A percentile compares a stretch with the other conserved stretches of the same genome.
Conservation (phyloP, 2,113 vertebrate species). For the Rafetus swinhoei region DNA sequence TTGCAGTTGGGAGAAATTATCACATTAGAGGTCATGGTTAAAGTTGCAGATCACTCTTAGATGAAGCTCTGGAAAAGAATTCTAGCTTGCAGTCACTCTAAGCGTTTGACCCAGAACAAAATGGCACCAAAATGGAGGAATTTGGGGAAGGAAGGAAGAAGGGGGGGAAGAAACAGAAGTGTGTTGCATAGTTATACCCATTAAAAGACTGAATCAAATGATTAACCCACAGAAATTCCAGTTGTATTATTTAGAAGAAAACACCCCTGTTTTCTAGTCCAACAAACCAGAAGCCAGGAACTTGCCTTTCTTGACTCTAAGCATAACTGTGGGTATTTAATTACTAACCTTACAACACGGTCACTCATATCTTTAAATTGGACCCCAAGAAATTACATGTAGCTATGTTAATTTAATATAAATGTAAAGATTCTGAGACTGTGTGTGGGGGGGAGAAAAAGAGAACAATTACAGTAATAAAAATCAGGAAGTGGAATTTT, state of each 20-base stretch:
- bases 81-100: too few species aligned
- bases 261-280: not conserved
- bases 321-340: not conserved
- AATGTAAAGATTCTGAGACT: not conserved
- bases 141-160: not conserved
- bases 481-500: too few species aligned
- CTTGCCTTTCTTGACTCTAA: not conserved
- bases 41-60: not conserved
- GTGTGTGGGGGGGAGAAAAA: not conserved
- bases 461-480: not conserved
- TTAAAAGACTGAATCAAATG: not conserved
- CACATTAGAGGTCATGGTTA: too few species aligned
- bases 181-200: not conserved
- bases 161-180: too few species aligned
- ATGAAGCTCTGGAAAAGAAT: too few species aligned
- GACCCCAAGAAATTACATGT: not conserved
- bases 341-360: not conserved
- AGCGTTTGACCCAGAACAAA: too few species aligned
- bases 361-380: not conserved
- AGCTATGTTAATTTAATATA: not conserved
- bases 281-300: not conserved
- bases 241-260: not conserved
- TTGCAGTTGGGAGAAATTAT: not conserved
- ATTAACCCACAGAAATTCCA: not conserved
- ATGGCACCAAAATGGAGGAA: not conserved